These are phyloP conservation scores for Xiphophorus maculatus DNA, from an alignment of 2,113 vertebrate genomes.

Conservation along the genomic window DNA sequence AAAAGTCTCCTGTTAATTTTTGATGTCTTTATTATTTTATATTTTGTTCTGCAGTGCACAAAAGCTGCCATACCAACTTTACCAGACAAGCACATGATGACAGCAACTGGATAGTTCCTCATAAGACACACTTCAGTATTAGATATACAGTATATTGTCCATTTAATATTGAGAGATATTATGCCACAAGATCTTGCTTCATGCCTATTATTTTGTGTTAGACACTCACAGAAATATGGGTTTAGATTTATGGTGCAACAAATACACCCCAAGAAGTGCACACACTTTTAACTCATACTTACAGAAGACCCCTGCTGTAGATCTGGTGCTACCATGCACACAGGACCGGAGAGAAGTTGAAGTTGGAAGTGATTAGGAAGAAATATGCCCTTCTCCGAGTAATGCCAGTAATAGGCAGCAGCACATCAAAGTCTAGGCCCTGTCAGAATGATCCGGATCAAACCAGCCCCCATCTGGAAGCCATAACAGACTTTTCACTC, in stretches of 20 bases:
- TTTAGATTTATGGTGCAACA: conserved; percentile 2
- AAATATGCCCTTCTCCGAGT: conserved; percentile 74
- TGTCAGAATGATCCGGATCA: conserved; percentile 79
- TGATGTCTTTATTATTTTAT: background rate
- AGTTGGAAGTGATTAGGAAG: conserved; percentile 81
- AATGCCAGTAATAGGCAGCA: conserved; percentile 80
- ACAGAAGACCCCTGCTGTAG: conserved; percentile 8
- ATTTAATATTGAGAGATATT: no score
- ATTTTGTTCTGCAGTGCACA: background rate
- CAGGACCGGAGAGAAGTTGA: conserved; percentile 43
- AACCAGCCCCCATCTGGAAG: conserved; percentile 78
- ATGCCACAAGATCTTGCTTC: no score
- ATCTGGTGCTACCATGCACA: conserved; percentile 18
- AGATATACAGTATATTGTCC: no score
- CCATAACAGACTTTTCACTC: conserved; percentile 79
- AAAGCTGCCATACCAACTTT: no score
- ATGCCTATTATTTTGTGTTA: conserved; percentile 8
- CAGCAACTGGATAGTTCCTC: background rate
- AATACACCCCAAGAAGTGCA: background rate
- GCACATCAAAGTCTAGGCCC: conserved; percentile 78
- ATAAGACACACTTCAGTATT: no score
- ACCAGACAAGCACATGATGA: background rate
- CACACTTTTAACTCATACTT: background rate
- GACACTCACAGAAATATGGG: background rate
- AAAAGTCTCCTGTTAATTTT: background rate